These are phyloP conservation scores for Pollimyrus isidori DNA, from an alignment of 2,113 vertebrate genomes.

Conservation along the genomic window DNA sequence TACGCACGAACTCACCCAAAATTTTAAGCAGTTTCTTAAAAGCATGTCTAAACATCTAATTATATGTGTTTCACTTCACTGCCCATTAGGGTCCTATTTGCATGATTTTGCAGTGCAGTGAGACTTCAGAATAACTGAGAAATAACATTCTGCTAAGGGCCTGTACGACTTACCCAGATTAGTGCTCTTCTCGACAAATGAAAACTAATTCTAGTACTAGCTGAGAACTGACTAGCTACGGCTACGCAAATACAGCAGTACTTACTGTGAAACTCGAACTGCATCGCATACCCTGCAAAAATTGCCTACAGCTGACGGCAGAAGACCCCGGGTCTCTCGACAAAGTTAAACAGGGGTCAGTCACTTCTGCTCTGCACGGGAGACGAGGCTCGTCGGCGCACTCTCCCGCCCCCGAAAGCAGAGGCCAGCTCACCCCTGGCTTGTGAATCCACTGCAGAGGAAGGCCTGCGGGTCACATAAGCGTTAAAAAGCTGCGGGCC, in stretches of 20 bases:
- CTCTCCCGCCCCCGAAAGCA: background rate
- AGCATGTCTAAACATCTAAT: background rate
- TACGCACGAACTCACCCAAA: background rate
- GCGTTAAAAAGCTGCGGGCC: background rate
- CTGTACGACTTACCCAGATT: background rate
- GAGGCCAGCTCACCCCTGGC: background rate
- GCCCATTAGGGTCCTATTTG: background rate
- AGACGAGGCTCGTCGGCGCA: background rate
- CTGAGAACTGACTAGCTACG: background rate
- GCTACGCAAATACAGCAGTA: background rate
- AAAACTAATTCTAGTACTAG: background rate
- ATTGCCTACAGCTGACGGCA: background rate
- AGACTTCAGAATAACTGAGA: background rate
- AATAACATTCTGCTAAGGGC: background rate
- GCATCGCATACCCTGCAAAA: background rate
- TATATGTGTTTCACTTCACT: background rate
- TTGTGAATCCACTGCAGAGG: background rate
- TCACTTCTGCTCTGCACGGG: background rate
- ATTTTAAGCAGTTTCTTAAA: background rate
- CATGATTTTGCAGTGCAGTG: background rate
- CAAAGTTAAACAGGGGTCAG: background rate
- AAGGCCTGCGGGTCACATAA: background rate
- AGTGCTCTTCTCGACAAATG: background rate
- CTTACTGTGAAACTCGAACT: background rate
- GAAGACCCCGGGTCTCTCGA: background rate